These are phyloP conservation scores for Passer montanus DNA, from an alignment of 2,113 vertebrate genomes.

Conservation along the genomic window DNA sequence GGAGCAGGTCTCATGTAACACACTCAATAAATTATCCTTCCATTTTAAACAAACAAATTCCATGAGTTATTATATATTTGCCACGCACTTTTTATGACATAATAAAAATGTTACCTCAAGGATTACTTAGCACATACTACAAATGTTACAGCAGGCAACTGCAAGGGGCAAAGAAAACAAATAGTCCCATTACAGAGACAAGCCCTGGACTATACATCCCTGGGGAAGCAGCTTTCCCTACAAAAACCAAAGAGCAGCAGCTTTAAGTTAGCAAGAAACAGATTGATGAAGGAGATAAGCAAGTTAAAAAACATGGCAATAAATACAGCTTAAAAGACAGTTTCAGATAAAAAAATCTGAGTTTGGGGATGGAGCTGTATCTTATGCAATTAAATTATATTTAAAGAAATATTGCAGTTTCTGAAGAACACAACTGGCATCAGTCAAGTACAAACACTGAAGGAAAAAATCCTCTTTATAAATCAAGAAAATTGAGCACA, in stretches of 20 bases:
- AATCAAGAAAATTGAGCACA: neutral
- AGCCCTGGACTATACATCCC: conserved; percentile 72
- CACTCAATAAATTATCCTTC: conserved; percentile 86
- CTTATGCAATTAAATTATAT: neutral
- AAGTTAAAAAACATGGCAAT: conserved; percentile 63
- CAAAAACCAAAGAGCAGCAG: conserved; percentile 72
- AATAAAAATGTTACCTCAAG: conserved; percentile 86
- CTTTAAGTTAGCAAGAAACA: conserved; percentile 64
- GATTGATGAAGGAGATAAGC: conserved; percentile 70
- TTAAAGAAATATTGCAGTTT: neutral
- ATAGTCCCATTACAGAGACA: conserved; percentile 75
- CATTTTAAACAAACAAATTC: conserved; percentile 86
- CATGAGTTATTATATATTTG: conserved; percentile 85
- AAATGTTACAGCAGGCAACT: conserved; percentile 83
- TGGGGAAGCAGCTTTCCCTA: conserved; percentile 63
- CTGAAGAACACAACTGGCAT: neutral
- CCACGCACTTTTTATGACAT: conserved; percentile 85
- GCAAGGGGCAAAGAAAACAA: conserved; percentile 85
- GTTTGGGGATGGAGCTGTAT: neutral
- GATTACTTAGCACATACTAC: conserved; percentile 87
- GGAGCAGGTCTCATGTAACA: conserved; percentile 82
- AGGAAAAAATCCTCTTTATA: neutral
- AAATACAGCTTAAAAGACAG: conserved; percentile 61
- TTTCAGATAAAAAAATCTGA: conserved; percentile 20
- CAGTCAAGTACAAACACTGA: neutral